Base-by-base conservation (phyloP, 2,797 vertebrate genomes). In the Tamandua tetradactyla region DNA sequence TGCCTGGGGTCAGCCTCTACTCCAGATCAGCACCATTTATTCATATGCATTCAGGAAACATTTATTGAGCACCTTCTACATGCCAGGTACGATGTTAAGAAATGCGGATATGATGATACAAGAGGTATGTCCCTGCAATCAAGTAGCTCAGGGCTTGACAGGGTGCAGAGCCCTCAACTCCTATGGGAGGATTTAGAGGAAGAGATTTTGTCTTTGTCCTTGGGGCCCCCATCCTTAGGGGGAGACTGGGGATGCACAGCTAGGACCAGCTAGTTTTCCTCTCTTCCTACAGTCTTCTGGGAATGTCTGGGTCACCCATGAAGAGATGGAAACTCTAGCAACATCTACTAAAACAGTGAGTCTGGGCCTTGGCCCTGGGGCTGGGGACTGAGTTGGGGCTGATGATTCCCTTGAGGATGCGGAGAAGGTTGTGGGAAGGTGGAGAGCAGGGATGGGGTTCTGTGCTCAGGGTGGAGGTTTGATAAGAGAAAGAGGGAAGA, bases 241-340 rank as follows among this genome's bases (percentile, higher is more conserved):
- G 61, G 37, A 27, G 18, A 20, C 40, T 18, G 32, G 82, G 40
- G 40, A 59, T n/a, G 37, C 15, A 7, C 27, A 11, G 9, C 3
- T 14, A 75, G 40, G 59, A 40, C 62, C 64, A 89, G 64, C 82
- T 25, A 12, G 47, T 52, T 98, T 98, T 97, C 96, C 89, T 97
- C 57, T 97, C 62, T 95, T 57, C 72, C 69, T 89, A 0, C 98
- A 99, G 99, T 99, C 99, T 97, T 99, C 99, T 89, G 99, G 99
- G 98, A 99, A 99, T 49, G 99, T 99, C 98, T 99, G 99, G 99
- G 98, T 99, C 98, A 99, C 99, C 97, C 99, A 99, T 4, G 99
- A 99, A 98, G 99, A 99, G 98, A 99, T 99, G 99, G 99, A 99
- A 98, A 99, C 99, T 98, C 98, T 99, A 98, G 98, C 99, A 79